These are phyloP conservation scores for Caenorhabditis inopinata DNA, from an alignment of 1,140 invertebrate genomes.

Conservation along the genomic window DNA sequence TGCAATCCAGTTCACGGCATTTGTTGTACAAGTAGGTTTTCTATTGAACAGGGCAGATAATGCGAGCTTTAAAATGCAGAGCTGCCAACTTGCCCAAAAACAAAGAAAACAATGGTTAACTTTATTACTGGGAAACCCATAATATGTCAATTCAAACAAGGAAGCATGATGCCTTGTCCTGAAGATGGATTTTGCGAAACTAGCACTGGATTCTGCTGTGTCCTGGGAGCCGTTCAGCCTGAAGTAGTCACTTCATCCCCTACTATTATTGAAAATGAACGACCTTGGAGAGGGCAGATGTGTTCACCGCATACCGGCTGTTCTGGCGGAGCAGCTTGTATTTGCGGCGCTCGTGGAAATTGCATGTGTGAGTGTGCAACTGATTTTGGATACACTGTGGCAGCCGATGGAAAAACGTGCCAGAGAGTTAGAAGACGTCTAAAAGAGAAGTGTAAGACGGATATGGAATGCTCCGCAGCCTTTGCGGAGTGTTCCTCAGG, in stretches of 20 bases:
- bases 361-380: conserved; percentile 55
- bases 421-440: conserved; percentile 52
- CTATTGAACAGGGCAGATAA: neutral
- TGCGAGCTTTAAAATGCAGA: conserved; percentile 49
- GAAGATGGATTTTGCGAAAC: conserved; percentile 47
- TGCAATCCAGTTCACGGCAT: conserved; percentile 49
- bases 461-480: conserved; percentile 57
- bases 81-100: conserved; percentile 54
- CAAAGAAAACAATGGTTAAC: conserved; percentile 55
- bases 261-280: neutral
- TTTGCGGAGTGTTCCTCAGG: conserved; percentile 56
- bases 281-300: conserved; percentile 38
- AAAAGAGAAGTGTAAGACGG: conserved; percentile 57
- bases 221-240: neutral
- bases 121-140: conserved; percentile 50
- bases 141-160: conserved; percentile 53
- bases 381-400: conserved; percentile 56
- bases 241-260: neutral
- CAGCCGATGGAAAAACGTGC: conserved; percentile 51
- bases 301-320: conserved; percentile 34
- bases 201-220: conserved; percentile 58
- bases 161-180: conserved; percentile 47
- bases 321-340: conserved; percentile 42
- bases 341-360: conserved; percentile 9
- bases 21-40: conserved; percentile 48